These are phyloP conservation scores for Cheilosia pagana DNA, from an alignment of 2,888 invertebrate species.

Conservation along the genomic window DNA sequence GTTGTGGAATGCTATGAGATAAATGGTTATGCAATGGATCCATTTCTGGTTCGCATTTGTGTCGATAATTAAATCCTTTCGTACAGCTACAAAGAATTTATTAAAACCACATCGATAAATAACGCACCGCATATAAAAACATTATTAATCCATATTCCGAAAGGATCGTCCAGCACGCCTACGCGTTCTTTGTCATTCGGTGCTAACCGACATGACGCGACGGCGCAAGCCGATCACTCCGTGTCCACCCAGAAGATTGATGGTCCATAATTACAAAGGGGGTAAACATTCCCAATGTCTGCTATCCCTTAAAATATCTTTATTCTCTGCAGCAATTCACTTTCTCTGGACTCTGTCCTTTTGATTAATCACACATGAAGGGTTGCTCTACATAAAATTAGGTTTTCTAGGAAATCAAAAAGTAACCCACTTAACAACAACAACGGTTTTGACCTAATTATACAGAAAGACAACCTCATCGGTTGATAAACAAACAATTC, in stretches of 20 bases:
- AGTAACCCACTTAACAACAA: background rate
- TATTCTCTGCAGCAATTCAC: slow-evolving; percentile 37
- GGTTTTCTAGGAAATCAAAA: slow-evolving; percentile 41
- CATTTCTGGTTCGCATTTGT: background rate
- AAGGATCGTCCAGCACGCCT: slow-evolving; percentile 59
- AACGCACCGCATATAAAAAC: slow-evolving; percentile 38
- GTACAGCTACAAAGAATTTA: slow-evolving; percentile 3
- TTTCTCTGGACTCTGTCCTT: slow-evolving; percentile 28
- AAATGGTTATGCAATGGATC: too few species aligned
- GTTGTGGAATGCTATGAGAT: too few species aligned
- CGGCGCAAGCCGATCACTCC: slow-evolving; percentile 62
- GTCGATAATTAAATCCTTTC: slow-evolving; percentile 2
- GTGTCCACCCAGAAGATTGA: slow-evolving; percentile 68
- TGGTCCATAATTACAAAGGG: slow-evolving; percentile 70
- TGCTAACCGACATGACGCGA: slow-evolving; percentile 50
- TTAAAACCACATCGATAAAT: slow-evolving; percentile 53
- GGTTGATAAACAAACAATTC: slow-evolving; percentile 44
- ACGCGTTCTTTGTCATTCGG: slow-evolving; percentile 49
- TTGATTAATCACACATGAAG: slow-evolving; percentile 70
- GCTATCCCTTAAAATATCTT: slow-evolving; percentile 58
- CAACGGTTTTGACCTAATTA: slow-evolving; percentile 62
- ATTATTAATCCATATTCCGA: slow-evolving; percentile 49
- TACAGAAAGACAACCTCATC: background rate
- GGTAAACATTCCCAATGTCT: slow-evolving; percentile 14
- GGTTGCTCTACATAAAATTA: slow-evolving; percentile 62